A percentile compares a stretch with the other conserved stretches of the same genome.
Evolutionary conservation across 2,113 vertebrate species (phyloP).

Genomic region (Microtus ochrogaster): DNA sequence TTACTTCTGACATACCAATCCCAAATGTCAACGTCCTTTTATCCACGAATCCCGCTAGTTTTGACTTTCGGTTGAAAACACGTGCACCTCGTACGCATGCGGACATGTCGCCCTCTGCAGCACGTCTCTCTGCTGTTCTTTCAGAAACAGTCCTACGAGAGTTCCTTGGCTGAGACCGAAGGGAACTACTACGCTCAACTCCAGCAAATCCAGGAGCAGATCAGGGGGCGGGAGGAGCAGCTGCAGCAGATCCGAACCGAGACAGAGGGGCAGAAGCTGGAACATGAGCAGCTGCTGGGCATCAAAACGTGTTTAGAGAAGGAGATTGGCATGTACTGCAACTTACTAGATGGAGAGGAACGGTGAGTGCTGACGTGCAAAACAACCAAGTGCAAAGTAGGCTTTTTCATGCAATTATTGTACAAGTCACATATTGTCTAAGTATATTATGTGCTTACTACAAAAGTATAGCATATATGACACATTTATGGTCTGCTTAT

Average conservation of each 20-base stretch:
- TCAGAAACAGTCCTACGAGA: constrained; percentile 92
- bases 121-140: background rate
- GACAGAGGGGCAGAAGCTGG: constrained; percentile 78
- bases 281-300: constrained; percentile 71
- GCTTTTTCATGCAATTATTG: background rate
- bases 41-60: background rate
- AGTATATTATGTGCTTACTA: no score
- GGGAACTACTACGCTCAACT: constrained; percentile 89
- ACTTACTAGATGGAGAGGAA: constrained; percentile 77
- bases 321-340: constrained; percentile 82
- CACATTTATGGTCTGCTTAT: background rate
- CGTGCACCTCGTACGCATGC: background rate
- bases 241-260: constrained; percentile 84
- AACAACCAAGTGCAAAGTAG: background rate
- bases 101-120: background rate
- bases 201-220: constrained; percentile 86
- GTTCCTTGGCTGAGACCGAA: constrained; percentile 89
- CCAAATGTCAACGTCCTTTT: background rate
- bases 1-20: background rate
- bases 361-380: constrained; percentile 47
- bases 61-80: background rate
- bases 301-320: constrained; percentile 81
- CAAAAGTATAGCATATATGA: background rate
- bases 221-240: constrained; percentile 85
- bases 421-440: no score